Conservation (phyloP, 2,113 vertebrate genomes). For the Cavia aperea region DNA sequence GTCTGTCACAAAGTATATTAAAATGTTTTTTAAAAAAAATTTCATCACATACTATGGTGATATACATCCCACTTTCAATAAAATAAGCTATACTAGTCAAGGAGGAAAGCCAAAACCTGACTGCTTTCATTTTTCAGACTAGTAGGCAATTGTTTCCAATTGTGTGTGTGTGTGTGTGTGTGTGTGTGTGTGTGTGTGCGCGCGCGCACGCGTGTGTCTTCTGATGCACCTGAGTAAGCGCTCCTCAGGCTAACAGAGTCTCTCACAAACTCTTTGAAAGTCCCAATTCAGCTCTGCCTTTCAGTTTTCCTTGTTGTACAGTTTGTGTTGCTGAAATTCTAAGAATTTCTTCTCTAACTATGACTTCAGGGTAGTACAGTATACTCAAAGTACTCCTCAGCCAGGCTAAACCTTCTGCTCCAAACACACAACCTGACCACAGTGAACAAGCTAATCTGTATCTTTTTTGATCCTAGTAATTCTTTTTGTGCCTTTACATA, state of each 20-base stretch:
- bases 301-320: neutral
- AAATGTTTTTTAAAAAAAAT: neutral
- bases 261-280: neutral
- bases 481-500: conserved; percentile 19
- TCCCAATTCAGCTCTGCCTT: neutral
- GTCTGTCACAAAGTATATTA: neutral
- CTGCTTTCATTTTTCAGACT: neutral
- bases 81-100: fast-evolving
- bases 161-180: neutral
- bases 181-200: too few relatives aligned
- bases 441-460: neutral
- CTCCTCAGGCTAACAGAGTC: neutral
- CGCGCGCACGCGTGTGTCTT: neutral
- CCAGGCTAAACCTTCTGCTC: neutral
- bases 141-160: neutral
- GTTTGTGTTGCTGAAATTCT: conserved; percentile 13
- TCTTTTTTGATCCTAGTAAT: neutral
- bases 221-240: neutral
- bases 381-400: neutral
- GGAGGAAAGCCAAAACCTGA: neutral
- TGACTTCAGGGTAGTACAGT: neutral
- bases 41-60: neutral
- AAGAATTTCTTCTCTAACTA: neutral
- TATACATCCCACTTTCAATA: neutral
- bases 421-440: neutral